A percentile compares a stretch with the other conserved stretches of the same genome.
Evolutionary conservation across 1,140 invertebrate genomes (phyloP).

Genomic region (Achatina immaculata): DNA sequence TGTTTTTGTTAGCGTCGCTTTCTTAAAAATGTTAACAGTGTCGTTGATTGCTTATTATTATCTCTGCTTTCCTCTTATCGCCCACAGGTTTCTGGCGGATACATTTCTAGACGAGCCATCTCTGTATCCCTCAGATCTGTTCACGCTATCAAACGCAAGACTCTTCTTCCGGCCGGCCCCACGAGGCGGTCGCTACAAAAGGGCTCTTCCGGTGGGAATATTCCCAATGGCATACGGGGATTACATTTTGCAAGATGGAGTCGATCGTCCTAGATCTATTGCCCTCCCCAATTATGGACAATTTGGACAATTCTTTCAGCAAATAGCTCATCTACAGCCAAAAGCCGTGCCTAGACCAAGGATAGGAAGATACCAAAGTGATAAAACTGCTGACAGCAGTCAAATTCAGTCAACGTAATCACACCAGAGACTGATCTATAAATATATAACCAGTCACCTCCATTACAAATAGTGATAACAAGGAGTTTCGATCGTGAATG

Average conservation of each 20-base stretch:
- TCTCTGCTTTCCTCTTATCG: too few relatives aligned
- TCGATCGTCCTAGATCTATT: not conserved
- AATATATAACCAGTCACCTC: too few relatives aligned
- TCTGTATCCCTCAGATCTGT: not conserved
- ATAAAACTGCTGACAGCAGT: not conserved
- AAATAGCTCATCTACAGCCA: not conserved
- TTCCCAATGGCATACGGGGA: not conserved
- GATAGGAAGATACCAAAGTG: not conserved
- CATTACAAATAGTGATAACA: too few relatives aligned
- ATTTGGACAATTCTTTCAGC: not conserved
- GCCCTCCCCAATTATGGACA: not conserved
- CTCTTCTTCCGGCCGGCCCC: constrained; percentile 13
- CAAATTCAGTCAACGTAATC: not conserved
- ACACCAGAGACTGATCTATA: too few relatives aligned
- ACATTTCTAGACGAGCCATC: not conserved
- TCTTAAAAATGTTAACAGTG: too few relatives aligned
- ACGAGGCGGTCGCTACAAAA: constrained; percentile 13
- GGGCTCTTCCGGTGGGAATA: constrained; percentile 1
- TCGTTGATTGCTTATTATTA: too few relatives aligned
- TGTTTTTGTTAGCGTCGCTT: too few relatives aligned
- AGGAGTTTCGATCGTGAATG: too few relatives aligned
- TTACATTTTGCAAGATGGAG: not conserved
- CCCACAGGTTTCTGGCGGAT: not conserved
- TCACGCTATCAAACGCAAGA: not conserved
- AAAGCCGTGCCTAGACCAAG: constrained; percentile 17